These are phyloP conservation scores for Hetaerina americana DNA, from an alignment of 1,140 invertebrate species.

Conservation along the genomic window DNA sequence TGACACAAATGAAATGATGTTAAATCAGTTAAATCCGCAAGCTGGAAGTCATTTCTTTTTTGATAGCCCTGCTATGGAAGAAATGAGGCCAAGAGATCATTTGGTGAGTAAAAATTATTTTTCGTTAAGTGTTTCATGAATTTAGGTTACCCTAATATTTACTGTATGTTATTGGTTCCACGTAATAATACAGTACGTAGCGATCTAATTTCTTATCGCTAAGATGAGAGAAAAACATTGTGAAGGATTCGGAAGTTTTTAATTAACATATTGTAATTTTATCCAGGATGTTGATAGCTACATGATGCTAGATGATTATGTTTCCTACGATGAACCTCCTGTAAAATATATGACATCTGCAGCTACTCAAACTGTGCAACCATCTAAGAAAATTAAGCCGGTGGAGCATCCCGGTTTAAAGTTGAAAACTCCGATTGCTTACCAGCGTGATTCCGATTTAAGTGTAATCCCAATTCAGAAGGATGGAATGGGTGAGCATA, in stretches of 20 bases:
- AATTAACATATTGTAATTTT: background rate
- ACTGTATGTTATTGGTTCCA: background rate
- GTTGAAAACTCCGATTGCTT: slow-evolving; percentile 64
- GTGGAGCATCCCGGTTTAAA: slow-evolving; percentile 60
- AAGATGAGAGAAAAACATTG: too few species aligned
- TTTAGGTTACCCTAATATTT: too few species aligned
- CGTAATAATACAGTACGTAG: too few species aligned
- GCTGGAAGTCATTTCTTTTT: background rate
- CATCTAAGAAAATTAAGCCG: slow-evolving; percentile 53
- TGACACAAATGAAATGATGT: background rate
- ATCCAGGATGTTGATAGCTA: background rate
- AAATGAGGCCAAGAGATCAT: background rate
- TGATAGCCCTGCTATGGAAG: background rate
- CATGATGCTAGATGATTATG: background rate
- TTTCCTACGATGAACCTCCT: background rate
- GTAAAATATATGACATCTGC: slow-evolving; percentile 1
- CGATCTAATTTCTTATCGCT: too few species aligned
- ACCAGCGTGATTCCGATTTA: slow-evolving; percentile 61
- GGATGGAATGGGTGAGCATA: slow-evolving; percentile 62
- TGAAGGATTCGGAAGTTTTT: background rate
- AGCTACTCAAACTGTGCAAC: slow-evolving; percentile 21
- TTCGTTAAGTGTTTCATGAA: background rate
- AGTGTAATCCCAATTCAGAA: slow-evolving; percentile 65
- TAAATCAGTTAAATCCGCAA: background rate
- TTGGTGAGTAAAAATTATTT: background rate